These are phyloP conservation scores for Temnothorax curvispinosus DNA, from an alignment of 1,140 invertebrate species.

Conservation along the genomic window DNA sequence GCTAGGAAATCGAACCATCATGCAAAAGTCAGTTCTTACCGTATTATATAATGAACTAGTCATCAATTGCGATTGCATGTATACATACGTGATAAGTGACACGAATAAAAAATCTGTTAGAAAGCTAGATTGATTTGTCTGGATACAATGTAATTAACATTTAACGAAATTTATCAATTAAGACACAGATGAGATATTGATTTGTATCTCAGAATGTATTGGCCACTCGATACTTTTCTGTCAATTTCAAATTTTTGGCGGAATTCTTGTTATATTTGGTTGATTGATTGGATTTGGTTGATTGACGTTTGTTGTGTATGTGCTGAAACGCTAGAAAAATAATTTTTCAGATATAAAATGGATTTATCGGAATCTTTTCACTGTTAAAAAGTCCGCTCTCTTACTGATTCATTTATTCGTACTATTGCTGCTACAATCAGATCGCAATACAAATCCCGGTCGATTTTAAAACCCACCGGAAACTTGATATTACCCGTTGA, in stretches of 20 bases:
- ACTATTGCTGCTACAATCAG: constrained; percentile 43
- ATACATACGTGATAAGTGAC: not conserved
- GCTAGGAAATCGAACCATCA: not conserved
- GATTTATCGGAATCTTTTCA: not conserved
- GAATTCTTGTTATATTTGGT: not conserved
- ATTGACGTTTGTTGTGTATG: constrained; percentile 6
- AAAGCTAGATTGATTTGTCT: not conserved
- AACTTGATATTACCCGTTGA: constrained; percentile 18
- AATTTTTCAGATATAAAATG: not conserved
- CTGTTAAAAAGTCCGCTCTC: not conserved
- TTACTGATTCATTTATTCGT: constrained; percentile 23
- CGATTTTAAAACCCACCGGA: constrained; percentile 21
- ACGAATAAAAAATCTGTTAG: not conserved
- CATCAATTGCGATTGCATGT: not conserved
- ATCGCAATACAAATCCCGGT: constrained; percentile 15
- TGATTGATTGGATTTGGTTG: constrained; percentile 24
- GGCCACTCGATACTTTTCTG: not conserved
- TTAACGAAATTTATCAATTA: not conserved
- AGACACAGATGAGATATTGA: not conserved
- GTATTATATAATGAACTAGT: not conserved
- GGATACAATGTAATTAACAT: not conserved
- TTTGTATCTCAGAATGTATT: not conserved
- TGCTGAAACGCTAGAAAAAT: not conserved
- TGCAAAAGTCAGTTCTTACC: not conserved
- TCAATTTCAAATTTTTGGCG: constrained; percentile 2